Evolutionary conservation across 2,113 vertebrate species (phyloP), one percentile per base, ranked within the genome.

Genomic region (Amia ocellicauda): DNA sequence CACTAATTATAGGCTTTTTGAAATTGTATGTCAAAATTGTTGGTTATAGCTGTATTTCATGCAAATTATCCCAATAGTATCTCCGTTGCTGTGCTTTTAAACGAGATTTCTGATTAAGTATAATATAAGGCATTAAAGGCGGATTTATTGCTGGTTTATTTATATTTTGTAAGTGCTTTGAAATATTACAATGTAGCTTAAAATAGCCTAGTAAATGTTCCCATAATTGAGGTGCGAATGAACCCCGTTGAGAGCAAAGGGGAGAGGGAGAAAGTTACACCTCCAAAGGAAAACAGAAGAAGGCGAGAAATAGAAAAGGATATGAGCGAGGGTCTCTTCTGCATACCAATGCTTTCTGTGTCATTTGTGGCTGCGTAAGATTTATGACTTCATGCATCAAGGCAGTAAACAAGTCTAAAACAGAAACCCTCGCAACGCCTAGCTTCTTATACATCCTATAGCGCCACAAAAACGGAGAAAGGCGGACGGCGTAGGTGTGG

Each of bases 391-490:
- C 77, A 82, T 82, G 83, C 83, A 87, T 86, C 80, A 79, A 84
- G 85, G 91, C 90, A 91, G 90, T 91, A 94, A 95, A 94, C 90
- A 93, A 85, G 86, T 86, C 79, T 82, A 87, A 85, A 89, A 87
- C 85, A 90, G 85, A 87, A 90, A 63, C 70, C 69, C 64, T 72
- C 27, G 63, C 28, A 91, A 88, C 87, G 88, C 88, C 1, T 88
- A 80, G 88, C 85, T 86, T 84, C 84, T 89, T 83, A 85, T 80
- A 87, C 88, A 84, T 78, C 87, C 86, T 80, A 83, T 80, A 81
- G 76, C 85, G 71, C 84, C 72, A 89, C 85, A 87, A 86, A 85
- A 91, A 85, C 89, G 86, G 79, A 72, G 82, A 78, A 13, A 86
- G 77, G 73, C 58, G 74, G 81, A 76, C 78, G 63, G 89, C 90